These are phyloP conservation scores for Acrocephalus arundinaceus DNA, from an alignment of 2,113 vertebrate genomes.

Conservation along the genomic window DNA sequence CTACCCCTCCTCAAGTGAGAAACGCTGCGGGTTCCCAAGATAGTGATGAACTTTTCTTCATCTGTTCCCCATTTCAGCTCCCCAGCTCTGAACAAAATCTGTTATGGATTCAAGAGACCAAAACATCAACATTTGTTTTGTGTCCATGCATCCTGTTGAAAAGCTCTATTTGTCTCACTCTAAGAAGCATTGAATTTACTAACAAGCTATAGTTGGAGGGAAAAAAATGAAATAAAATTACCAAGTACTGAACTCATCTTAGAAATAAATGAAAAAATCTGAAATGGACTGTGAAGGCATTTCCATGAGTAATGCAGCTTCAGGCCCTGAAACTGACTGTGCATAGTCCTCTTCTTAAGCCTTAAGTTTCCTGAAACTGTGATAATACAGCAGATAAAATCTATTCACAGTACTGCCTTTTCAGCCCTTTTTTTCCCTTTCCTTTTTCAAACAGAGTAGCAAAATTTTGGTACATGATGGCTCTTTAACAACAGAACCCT, in stretches of 20 bases:
- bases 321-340: background rate
- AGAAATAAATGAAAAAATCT: background rate
- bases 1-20: slow-evolving; percentile 87
- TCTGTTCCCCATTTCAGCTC: slow-evolving; percentile 92
- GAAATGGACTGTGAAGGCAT: background rate
- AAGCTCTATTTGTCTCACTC: background rate
- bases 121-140: background rate
- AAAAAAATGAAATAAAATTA: background rate
- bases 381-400: background rate
- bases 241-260: background rate
- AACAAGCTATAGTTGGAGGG: background rate
- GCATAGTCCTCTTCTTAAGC: background rate
- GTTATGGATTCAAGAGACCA: background rate
- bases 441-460: background rate
- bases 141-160: background rate
- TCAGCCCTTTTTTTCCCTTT: background rate
- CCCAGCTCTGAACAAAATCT: slow-evolving; percentile 91
- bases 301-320: background rate
- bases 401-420: background rate
- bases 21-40: slow-evolving; percentile 88
- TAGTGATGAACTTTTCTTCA: slow-evolving; percentile 92
- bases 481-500: background rate
- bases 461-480: background rate
- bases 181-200: background rate
- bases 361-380: background rate